Evolutionary conservation across 2,797 vertebrate species (phyloP).

Genomic region (Poliocrania exsul): DNA sequence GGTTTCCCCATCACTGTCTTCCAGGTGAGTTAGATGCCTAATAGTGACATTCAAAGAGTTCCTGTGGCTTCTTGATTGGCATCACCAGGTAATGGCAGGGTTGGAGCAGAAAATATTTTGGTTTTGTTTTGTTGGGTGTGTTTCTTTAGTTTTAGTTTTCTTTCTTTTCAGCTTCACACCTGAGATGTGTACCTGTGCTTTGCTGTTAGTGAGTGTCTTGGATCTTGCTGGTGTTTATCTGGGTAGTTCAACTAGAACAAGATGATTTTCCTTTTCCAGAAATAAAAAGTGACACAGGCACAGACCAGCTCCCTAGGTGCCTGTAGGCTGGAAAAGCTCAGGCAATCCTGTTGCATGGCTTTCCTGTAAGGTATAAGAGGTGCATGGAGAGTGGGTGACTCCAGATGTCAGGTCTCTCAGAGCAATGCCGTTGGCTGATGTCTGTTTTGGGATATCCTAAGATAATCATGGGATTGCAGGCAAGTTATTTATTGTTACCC

Average conservation of each 20-base stretch:
- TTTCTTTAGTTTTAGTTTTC: not conserved
- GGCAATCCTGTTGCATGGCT: not conserved
- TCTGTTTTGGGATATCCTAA: not conserved
- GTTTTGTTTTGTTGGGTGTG: not conserved
- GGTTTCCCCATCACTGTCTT: not conserved
- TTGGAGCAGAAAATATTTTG: not conserved
- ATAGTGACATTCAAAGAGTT: not conserved
- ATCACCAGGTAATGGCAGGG: not conserved
- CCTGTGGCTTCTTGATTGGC: not conserved
- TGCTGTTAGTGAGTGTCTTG: not conserved
- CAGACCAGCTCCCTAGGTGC: not conserved
- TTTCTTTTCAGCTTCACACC: not conserved
- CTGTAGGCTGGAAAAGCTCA: not conserved
- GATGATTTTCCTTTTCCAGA: not conserved
- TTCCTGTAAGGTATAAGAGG: not conserved
- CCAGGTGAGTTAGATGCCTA: not conserved
- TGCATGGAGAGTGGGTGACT: not conserved
- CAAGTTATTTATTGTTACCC: not conserved
- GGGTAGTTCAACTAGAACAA: not conserved
- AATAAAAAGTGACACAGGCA: not conserved
- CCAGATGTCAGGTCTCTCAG: not conserved
- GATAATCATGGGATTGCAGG: not conserved
- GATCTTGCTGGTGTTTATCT: not conserved
- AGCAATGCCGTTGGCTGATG: not conserved
- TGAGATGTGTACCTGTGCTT: not conserved